Evolutionary conservation across 2,113 vertebrate genomes (phyloP).

Genomic region (Saccopteryx leptura): DNA sequence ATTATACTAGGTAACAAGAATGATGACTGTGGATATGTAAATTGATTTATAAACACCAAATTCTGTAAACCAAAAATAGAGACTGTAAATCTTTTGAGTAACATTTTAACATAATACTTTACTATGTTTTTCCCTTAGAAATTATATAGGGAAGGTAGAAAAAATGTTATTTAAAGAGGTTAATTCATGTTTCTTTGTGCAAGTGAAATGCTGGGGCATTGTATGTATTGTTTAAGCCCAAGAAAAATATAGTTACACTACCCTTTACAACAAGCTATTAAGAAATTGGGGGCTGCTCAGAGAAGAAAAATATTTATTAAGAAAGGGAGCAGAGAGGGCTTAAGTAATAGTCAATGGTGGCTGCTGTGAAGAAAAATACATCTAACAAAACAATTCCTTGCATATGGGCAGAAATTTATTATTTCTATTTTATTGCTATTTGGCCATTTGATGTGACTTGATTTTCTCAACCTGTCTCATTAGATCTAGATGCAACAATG

Average conservation of each 20-base stretch:
- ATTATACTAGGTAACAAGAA: not conserved
- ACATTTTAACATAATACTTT: not conserved
- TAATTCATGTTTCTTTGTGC: not conserved
- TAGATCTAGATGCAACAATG: not conserved
- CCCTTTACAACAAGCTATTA: not conserved
- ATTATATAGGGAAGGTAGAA: not conserved
- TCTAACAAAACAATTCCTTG: not conserved
- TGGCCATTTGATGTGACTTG: not conserved
- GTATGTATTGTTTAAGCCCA: not conserved
- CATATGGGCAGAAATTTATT: not conserved
- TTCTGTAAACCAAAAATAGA: not conserved
- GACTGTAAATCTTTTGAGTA: not conserved
- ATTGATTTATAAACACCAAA: not conserved
- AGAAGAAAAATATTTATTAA: not conserved
- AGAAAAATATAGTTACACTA: not conserved
- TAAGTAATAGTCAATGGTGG: not conserved
- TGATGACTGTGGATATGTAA: not conserved
- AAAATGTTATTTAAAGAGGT: not conserved
- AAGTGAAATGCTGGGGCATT: not conserved
- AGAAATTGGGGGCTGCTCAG: not conserved
- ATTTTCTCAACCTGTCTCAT: not conserved
- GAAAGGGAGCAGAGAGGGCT: not conserved
- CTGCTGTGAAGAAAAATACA: not conserved
- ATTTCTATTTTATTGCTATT: not conserved
- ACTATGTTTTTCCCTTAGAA: not conserved